Evolutionary conservation across 2,888 invertebrate genomes (phyloP), one percentile per base, ranked within the genome.

Genomic region (Cataglyphis cursor): DNA sequence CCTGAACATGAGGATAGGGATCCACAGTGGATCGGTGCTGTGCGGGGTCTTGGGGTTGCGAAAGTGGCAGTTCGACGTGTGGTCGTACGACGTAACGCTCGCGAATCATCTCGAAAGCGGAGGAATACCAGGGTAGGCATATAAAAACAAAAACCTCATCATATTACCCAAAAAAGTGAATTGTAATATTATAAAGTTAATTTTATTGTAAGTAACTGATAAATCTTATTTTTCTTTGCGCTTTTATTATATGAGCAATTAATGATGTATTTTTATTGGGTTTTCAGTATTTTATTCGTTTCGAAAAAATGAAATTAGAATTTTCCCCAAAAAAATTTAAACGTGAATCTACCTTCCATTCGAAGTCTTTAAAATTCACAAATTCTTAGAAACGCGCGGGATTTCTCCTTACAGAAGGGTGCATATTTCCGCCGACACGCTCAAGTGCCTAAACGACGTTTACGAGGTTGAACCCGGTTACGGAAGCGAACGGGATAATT

Each of bases 1-100:
- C 94, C 96, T 99, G 89, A 98, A 99, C 95, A 99, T 99, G 99
- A 96, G 99, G 89, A 99, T 99, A 91, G 99, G 99, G 75, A 98
- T 99, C 86, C 99, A 99, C 95, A 98, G 98, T 88, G 99, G 99
- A 21, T 97, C 98, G 8, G 99, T 99, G 80, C 97, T 99, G 91
- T 99, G 99, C 94, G 99, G 99, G 0, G 99, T 99, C 31, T 96
- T 99, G 84, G 99, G 98, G 3, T 96, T 98, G 74, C 96, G 98
- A 88, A 98, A 98, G 95, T 98, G 98, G 98, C 98, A 98, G 95
- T 98, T 98, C 94, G 98, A 98, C 93, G 97, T 98, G 70, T 98
- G 98, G 98, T 98, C 98, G 2, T 97, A 98, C 94, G 99, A 99
- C 95, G 99, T 99, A 92, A 98, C 98, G 21, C 96, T 99, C 87